These are phyloP conservation scores for Poicephalus meyeri DNA, from an alignment of 2,113 vertebrate species.

Conservation along the genomic window DNA sequence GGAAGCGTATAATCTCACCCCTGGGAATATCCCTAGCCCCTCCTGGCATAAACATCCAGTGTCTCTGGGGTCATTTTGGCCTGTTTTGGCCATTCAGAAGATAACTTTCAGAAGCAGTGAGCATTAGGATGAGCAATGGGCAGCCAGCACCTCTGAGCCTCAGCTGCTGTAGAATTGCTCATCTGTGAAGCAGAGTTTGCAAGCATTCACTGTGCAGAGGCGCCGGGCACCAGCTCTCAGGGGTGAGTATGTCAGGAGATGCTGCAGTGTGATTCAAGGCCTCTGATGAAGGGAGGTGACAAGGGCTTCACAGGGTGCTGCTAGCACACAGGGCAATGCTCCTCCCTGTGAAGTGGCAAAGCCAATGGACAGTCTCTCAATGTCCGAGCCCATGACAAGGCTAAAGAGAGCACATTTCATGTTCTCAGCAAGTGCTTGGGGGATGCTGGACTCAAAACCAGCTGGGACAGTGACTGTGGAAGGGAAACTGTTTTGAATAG, in stretches of 20 bases:
- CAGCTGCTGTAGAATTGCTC: background rate
- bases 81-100: background rate
- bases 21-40: background rate
- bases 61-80: background rate
- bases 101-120: background rate
- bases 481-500: background rate
- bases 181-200: background rate
- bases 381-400: background rate
- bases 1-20: background rate
- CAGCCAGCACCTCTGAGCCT: background rate
- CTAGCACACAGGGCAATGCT: background rate
- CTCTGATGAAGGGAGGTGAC: background rate
- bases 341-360: background rate
- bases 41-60: background rate
- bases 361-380: no score
- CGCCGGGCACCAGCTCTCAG: rapidly evolving
- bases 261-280: background rate
- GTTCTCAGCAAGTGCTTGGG: rapidly evolving
- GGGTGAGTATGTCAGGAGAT: no score
- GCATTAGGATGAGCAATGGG: rapidly evolving
- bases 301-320: rapidly evolving
- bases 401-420: background rate
- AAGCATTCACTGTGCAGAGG: rapidly evolving
- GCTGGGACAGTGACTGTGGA: background rate
- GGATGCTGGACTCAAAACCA: background rate